Conservation (phyloP, 1,140 invertebrate genomes). For the Oedothorax gibbosus region DNA sequence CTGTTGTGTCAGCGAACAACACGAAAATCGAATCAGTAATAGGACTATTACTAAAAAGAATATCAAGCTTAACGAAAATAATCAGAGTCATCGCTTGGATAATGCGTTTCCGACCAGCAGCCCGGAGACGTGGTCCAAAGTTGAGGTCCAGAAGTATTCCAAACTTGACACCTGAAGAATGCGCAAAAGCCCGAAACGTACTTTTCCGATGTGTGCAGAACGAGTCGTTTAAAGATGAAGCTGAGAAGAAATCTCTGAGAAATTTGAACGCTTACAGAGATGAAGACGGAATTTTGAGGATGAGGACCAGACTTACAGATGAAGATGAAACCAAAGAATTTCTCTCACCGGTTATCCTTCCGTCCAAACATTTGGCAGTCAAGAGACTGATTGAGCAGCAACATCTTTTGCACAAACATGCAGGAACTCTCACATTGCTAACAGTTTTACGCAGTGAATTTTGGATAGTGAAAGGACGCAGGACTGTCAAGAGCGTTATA, state of each 20-base stretch:
- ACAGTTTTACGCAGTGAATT: constrained; percentile 16
- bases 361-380: constrained; percentile 18
- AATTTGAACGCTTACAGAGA: constrained; percentile 8
- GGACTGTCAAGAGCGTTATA: constrained; percentile 11
- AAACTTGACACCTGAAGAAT: background rate
- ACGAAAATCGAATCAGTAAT: too few relatives aligned
- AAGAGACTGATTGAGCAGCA: constrained; percentile 32
- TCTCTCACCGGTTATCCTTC: constrained; percentile 23
- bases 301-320: constrained; percentile 32
- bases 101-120: background rate
- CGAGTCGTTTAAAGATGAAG: constrained; percentile 21
- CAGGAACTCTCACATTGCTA: constrained; percentile 12
- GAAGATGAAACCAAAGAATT: constrained; percentile 32
- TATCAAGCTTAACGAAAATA: too few relatives aligned
- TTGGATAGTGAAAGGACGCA: constrained; percentile 28
- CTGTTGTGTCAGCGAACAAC: background rate
- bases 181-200: background rate
- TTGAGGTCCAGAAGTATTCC: background rate
- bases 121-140: background rate
- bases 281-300: constrained; percentile 14
- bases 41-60: too few relatives aligned
- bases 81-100: background rate
- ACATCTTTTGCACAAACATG: constrained; percentile 37
- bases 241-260: constrained; percentile 12
- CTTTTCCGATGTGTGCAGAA: background rate